phyloP scores from a whole-genome alignment of 2,888 invertebrate species.

The Taenaris catops region DNA sequence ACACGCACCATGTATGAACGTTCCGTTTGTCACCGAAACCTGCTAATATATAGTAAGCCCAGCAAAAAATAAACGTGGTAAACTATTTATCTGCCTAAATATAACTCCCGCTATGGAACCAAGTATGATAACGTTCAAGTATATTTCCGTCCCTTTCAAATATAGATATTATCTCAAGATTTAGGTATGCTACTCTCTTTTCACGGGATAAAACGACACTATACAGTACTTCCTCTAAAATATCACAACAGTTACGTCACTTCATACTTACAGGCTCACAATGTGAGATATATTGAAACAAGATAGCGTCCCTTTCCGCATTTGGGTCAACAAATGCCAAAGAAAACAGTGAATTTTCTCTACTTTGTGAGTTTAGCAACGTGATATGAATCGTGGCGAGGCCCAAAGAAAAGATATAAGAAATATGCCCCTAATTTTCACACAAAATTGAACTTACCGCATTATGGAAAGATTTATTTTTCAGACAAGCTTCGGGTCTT shows the following conservation, averaged over 20 bases:
- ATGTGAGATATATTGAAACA: constrained; percentile 20
- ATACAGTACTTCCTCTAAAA: constrained; percentile 9
- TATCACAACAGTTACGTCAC: constrained; percentile 9
- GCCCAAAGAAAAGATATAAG: constrained; percentile 34
- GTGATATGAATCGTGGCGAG: constrained; percentile 51
- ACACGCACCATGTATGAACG: too few species aligned
- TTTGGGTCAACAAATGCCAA: constrained; percentile 25
- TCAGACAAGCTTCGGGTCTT: constrained; percentile 48
- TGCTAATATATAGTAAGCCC: too few species aligned
- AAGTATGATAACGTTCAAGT: too few species aligned
- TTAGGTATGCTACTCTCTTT: too few species aligned
- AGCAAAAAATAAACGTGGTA: too few species aligned
- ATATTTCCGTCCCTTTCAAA: too few species aligned
- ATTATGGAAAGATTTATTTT: constrained; percentile 56
- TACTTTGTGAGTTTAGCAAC: constrained; percentile 43
- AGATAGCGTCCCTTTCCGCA: constrained; percentile 23
- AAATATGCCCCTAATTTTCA: constrained; percentile 55
- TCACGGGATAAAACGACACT: background rate
- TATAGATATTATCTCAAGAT: too few species aligned
- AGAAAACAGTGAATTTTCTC: constrained; percentile 42
- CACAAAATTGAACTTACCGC: constrained; percentile 59
- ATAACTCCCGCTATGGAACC: too few species aligned
- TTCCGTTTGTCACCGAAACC: too few species aligned
- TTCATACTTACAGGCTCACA: constrained; percentile 14
- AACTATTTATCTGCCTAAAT: too few species aligned